Evolutionary conservation across 2,888 invertebrate genomes (phyloP).

Genomic region (Oegoconia quadripuncta): DNA sequence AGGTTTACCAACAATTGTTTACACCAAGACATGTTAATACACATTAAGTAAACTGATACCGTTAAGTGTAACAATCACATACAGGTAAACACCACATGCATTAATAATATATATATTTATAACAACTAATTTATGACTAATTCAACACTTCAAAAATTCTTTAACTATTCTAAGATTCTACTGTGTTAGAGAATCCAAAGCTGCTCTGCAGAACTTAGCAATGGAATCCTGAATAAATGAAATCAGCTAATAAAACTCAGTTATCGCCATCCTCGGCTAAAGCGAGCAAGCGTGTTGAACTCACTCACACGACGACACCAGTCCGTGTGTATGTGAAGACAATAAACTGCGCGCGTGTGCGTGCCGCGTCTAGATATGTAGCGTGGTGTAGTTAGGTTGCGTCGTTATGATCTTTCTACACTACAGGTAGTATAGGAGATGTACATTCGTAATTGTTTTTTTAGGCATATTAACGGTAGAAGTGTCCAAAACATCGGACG

Average conservation of each 20-base stretch:
- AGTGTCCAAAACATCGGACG: no score
- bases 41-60: no score
- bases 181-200: no score
- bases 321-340: constrained; percentile 26
- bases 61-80: no score
- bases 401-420: constrained; percentile 4
- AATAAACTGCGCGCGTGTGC: constrained; percentile 27
- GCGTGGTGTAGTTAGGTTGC: constrained; percentile 1
- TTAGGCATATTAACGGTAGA: neutral
- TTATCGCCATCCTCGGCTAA: constrained; percentile 35
- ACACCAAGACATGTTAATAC: no score
- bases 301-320: constrained; percentile 40
- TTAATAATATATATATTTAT: no score
- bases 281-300: constrained; percentile 44
- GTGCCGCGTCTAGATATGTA: constrained; percentile 11
- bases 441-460: neutral
- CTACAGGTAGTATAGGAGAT: constrained; percentile 1
- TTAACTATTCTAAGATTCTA: no score
- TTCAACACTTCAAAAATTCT: no score
- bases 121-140: no score
- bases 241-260: constrained; percentile 42
- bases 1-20: no score
- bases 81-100: no score
- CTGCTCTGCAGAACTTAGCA: no score
- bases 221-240: constrained; percentile 4